A percentile compares a stretch with the other conserved stretches of the same genome.
These are phyloP conservation scores for Forbesichthys papilliferus DNA, from an alignment of 2,113 vertebrate species.

Conservation along the genomic window DNA sequence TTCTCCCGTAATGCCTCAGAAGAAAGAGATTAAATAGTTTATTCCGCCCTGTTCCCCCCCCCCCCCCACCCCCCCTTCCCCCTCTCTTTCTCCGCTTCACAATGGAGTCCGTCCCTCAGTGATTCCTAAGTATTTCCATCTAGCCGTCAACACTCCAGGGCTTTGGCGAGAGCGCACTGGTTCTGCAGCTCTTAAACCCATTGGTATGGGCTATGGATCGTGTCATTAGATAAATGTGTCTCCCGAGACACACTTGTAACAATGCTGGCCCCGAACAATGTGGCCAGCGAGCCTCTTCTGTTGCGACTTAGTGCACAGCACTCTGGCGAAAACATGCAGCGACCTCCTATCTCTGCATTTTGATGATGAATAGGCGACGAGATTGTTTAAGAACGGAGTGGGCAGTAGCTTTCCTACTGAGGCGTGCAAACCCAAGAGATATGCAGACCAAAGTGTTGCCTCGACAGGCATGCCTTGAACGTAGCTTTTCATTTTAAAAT, in stretches of 20 bases:
- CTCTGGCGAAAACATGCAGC: slow-evolving; percentile 18
- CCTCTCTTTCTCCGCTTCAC: slow-evolving; percentile 22
- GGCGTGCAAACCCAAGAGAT: neutral
- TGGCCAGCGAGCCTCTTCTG: slow-evolving; percentile 22
- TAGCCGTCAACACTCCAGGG: slow-evolving; percentile 35
- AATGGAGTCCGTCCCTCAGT: slow-evolving; percentile 42
- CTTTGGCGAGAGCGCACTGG: slow-evolving; percentile 41
- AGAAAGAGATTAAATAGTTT: slow-evolving; percentile 23
- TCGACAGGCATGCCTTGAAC: neutral
- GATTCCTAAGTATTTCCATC: slow-evolving; percentile 38
- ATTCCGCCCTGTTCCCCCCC: slow-evolving; percentile 2
- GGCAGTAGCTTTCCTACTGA: slow-evolving; percentile 3
- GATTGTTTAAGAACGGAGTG: slow-evolving; percentile 3
- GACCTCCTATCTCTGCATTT: neutral
- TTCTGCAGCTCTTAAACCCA: slow-evolving; percentile 13
- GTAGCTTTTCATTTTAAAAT: neutral
- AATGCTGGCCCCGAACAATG: slow-evolving; percentile 37
- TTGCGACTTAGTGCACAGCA: slow-evolving; percentile 10
- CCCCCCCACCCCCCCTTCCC: slow-evolving; percentile 8
- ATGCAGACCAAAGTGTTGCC: neutral
- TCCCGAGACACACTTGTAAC: slow-evolving; percentile 19
- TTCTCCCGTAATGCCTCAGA: slow-evolving; percentile 52
- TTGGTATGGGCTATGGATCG: slow-evolving; percentile 14
- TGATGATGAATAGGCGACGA: neutral
- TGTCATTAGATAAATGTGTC: slow-evolving; percentile 43